These are phyloP conservation scores for Drosophila parabipectinata DNA, from an alignment of 1,140 invertebrate genomes.

Conservation along the genomic window DNA sequence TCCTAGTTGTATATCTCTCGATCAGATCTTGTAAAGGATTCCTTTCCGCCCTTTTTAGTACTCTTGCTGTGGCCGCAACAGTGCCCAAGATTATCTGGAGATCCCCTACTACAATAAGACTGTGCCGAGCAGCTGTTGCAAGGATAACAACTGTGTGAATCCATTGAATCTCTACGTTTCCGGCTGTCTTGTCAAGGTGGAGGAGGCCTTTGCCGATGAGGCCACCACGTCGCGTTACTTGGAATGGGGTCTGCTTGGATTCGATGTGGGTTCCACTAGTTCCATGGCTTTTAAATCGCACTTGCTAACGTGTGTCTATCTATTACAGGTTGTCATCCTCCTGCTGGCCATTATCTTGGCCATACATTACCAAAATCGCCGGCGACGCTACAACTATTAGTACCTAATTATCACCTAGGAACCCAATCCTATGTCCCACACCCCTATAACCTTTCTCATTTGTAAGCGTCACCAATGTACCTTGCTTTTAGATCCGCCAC, in stretches of 20 bases:
- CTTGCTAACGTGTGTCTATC: conserved; percentile 8
- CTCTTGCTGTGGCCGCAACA: conserved; percentile 87
- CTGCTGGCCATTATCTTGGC: conserved; percentile 63
- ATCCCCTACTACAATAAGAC: conserved; percentile 56
- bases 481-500: conserved; percentile 30
- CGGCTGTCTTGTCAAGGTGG: conserved; percentile 84
- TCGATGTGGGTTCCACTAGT: conserved; percentile 51
- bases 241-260: conserved; percentile 69
- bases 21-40: not conserved
- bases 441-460: conserved; percentile 33
- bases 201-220: conserved; percentile 84
- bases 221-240: conserved; percentile 80
- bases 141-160: conserved; percentile 63
- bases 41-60: conserved; percentile 84
- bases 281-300: not conserved
- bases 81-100: conserved; percentile 83
- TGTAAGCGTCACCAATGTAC: conserved; percentile 67
- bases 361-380: conserved; percentile 73
- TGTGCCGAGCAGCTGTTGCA: conserved; percentile 83
- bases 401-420: conserved; percentile 18
- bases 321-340: conserved; percentile 60
- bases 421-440: conserved; percentile 12
- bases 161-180: conserved; percentile 78
- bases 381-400: conserved; percentile 66
- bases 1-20: not conserved